phyloP scores from a whole-genome alignment of 2,888 invertebrate genomes.

The Tetramorium bicarinatum region DNA sequence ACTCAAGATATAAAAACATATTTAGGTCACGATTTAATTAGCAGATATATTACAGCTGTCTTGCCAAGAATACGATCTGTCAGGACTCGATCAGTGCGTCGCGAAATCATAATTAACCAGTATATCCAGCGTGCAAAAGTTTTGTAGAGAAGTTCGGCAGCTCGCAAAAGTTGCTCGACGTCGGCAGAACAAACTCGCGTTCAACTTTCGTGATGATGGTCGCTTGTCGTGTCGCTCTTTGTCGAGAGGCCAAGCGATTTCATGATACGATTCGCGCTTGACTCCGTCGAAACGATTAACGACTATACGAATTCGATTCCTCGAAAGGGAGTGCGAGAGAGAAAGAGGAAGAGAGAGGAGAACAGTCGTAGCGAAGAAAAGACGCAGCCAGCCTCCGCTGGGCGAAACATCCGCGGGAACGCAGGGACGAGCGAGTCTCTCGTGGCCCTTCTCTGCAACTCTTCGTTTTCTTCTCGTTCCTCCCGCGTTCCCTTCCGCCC shows the following conservation, averaged over 20 bases:
- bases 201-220: constrained; percentile 30
- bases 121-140: constrained; percentile 31
- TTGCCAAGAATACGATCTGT: not conserved
- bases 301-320: constrained; percentile 57
- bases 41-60: not conserved
- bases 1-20: not conserved
- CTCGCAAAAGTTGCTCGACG: constrained; percentile 22
- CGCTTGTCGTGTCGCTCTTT: constrained; percentile 22
- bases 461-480: constrained; percentile 21
- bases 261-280: constrained; percentile 14
- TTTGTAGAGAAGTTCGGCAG: constrained; percentile 15
- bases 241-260: constrained; percentile 21
- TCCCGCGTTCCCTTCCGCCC: not conserved
- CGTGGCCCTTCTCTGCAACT: not conserved
- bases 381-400: not conserved
- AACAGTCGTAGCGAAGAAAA: not conserved
- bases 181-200: constrained; percentile 14
- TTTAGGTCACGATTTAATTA: constrained; percentile 1
- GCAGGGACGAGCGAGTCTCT: constrained; percentile 3
- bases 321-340: not conserved
- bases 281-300: constrained; percentile 66
- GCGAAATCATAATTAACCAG: constrained; percentile 26
- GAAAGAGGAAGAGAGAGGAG: not conserved
- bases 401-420: constrained; percentile 41
- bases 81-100: not conserved